A percentile compares a stretch with the other conserved stretches of the same genome.
These are phyloP conservation scores for Bombylius discolor DNA, from an alignment of 2,888 invertebrate genomes.

Conservation along the genomic window DNA sequence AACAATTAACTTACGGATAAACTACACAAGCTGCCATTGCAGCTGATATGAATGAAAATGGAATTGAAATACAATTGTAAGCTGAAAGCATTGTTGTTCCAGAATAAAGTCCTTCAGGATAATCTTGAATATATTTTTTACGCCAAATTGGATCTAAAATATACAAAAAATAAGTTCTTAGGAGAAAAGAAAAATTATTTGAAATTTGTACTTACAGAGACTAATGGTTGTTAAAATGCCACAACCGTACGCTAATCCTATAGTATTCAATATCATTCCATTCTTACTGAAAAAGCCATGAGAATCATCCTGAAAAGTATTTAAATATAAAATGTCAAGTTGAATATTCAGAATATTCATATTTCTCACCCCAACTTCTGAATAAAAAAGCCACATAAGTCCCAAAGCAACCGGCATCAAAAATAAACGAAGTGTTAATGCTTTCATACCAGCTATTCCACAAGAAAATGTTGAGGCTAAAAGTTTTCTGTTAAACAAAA, in stretches of 20 bases:
- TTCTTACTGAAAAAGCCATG: constrained; percentile 35
- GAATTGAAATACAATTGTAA: constrained; percentile 67
- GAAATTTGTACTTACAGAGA: constrained; percentile 22
- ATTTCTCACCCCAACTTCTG: constrained; percentile 30
- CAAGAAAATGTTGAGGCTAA: constrained; percentile 67
- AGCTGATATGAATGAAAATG: constrained; percentile 66
- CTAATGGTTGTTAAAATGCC: constrained; percentile 33
- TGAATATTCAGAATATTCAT: background rate
- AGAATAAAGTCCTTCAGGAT: constrained; percentile 76
- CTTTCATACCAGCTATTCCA: constrained; percentile 59
- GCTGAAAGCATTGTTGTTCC: constrained; percentile 72
- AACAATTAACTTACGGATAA: constrained; percentile 47
- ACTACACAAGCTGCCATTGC: constrained; percentile 58
- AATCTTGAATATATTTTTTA: constrained; percentile 86
- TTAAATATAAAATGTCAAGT: background rate
- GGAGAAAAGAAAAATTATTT: background rate
- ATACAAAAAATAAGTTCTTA: background rate
- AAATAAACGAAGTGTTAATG: constrained; percentile 61
- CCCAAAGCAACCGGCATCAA: constrained; percentile 63
- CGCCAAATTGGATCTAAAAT: constrained; percentile 64
- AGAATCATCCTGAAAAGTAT: constrained; percentile 26
- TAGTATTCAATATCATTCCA: constrained; percentile 33
- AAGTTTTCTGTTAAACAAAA: constrained; percentile 48
- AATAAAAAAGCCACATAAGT: constrained; percentile 68
- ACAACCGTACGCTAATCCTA: constrained; percentile 32